Evolutionary conservation across 2,888 invertebrate species (phyloP).

Genomic region (Pyrrhia umbra): DNA sequence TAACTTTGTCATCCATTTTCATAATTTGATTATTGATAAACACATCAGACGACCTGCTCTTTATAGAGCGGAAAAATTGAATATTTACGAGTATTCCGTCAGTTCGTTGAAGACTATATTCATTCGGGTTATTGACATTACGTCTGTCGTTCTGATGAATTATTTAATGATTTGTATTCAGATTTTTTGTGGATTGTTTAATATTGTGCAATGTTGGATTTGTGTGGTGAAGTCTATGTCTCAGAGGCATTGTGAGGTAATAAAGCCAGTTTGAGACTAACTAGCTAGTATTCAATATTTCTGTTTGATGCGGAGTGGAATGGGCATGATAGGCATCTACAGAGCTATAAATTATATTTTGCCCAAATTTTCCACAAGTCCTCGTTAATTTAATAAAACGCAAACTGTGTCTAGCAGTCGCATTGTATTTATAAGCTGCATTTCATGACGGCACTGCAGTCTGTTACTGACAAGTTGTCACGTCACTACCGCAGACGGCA

Average conservation of each 20-base stretch:
- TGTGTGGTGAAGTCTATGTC: conserved; percentile 5
- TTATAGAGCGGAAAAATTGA: conserved; percentile 47
- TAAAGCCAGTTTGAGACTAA: background rate
- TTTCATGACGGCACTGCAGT: conserved; percentile 55
- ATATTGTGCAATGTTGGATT: conserved; percentile 35
- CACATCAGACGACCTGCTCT: conserved; percentile 28
- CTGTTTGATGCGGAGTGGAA: no score
- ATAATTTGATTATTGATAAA: conserved; percentile 48
- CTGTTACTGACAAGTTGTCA: conserved; percentile 76
- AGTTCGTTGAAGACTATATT: conserved; percentile 49
- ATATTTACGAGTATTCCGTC: conserved; percentile 59
- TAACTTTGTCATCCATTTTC: conserved; percentile 32
- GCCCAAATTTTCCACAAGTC: conserved; percentile 10
- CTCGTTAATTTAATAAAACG: conserved; percentile 38
- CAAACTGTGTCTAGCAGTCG: conserved; percentile 46
- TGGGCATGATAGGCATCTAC: no score
- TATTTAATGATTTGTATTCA: conserved; percentile 47
- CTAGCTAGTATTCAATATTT: conserved; percentile 4
- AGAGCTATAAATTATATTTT: conserved; percentile 3
- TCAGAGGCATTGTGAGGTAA: conserved; percentile 1
- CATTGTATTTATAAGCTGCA: conserved; percentile 60
- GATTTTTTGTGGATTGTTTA: conserved; percentile 22
- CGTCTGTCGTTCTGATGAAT: conserved; percentile 57
- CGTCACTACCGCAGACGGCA: conserved; percentile 68
- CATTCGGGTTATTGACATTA: conserved; percentile 61